phyloP scores from a whole-genome alignment of 2,113 vertebrate genomes.

The Myxocyprinus asiaticus region DNA sequence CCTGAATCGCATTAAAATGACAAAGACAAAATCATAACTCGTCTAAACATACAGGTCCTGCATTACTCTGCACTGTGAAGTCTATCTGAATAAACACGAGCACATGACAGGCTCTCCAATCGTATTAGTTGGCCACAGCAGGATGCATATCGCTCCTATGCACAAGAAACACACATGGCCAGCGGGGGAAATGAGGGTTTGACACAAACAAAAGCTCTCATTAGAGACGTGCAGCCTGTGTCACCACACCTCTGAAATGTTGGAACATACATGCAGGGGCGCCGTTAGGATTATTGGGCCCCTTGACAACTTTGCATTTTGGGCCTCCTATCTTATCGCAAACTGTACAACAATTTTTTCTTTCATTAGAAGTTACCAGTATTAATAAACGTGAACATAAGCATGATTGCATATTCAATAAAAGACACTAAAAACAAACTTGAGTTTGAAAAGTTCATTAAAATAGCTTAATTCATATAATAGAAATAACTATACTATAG shows the following conservation, averaged over 20 bases:
- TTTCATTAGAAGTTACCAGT: too few species aligned
- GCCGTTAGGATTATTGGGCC: too few species aligned
- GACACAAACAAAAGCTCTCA: slow-evolving; percentile 35
- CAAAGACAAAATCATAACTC: slow-evolving; percentile 44
- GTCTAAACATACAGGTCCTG: slow-evolving; percentile 37
- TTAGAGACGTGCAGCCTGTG: slow-evolving; percentile 27
- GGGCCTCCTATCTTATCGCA: too few species aligned
- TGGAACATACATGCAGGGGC: too few species aligned
- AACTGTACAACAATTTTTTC: too few species aligned
- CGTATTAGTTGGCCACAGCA: slow-evolving; percentile 9
- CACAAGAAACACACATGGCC: background rate
- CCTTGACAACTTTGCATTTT: too few species aligned
- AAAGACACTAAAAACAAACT: too few species aligned
- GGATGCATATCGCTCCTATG: background rate
- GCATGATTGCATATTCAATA: too few species aligned
- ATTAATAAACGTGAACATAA: too few species aligned
- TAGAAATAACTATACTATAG: too few species aligned
- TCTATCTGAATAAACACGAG: slow-evolving; percentile 40
- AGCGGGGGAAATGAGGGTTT: slow-evolving; percentile 28
- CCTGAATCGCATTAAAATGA: slow-evolving; percentile 48
- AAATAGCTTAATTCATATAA: too few species aligned
- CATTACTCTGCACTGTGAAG: background rate
- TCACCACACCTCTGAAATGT: background rate
- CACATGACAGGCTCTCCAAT: slow-evolving; percentile 38
- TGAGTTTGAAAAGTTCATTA: too few species aligned